A percentile compares a stretch with the other conserved stretches of the same genome.
phyloP scores from a whole-genome alignment of 2,888 invertebrate species.

The Eupithecia subfuscata region DNA sequence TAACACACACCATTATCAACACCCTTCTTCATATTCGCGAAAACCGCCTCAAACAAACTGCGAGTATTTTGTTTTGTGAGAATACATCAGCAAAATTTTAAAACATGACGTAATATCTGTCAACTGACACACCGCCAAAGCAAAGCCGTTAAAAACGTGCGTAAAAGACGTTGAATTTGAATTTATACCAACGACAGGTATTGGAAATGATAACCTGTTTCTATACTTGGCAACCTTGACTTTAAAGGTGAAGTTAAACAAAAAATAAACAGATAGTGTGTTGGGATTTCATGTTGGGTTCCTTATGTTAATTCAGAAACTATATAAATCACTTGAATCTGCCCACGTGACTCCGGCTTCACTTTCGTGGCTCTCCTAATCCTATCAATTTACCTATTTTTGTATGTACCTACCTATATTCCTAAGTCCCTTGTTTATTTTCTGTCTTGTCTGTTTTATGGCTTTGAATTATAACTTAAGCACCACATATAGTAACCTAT shows the following conservation, averaged over 20 bases:
- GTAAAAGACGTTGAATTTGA: slow-evolving; percentile 4
- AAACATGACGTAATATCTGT: neutral
- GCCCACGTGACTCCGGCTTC: neutral
- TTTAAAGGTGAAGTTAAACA: slow-evolving; percentile 8
- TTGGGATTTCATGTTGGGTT: neutral
- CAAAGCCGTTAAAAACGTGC: slow-evolving; percentile 3
- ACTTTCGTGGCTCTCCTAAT: neutral
- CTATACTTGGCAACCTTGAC: slow-evolving; percentile 7
- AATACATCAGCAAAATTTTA: neutral
- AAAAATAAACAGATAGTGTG: slow-evolving; percentile 3
- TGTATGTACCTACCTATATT: no score
- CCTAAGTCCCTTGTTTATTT: no score
- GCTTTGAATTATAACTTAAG: no score
- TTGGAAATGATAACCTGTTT: slow-evolving; percentile 10
- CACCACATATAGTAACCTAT: no score
- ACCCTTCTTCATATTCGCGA: neutral
- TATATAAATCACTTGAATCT: neutral
- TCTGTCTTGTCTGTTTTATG: no score
- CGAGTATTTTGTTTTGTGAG: neutral
- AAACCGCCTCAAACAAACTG: neutral
- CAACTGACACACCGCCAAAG: neutral
- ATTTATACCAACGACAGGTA: neutral
- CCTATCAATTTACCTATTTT: no score
- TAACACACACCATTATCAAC: neutral
- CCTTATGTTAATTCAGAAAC: neutral